Conservation (phyloP, 2,888 invertebrate species). For the Pammene aurita region DNA sequence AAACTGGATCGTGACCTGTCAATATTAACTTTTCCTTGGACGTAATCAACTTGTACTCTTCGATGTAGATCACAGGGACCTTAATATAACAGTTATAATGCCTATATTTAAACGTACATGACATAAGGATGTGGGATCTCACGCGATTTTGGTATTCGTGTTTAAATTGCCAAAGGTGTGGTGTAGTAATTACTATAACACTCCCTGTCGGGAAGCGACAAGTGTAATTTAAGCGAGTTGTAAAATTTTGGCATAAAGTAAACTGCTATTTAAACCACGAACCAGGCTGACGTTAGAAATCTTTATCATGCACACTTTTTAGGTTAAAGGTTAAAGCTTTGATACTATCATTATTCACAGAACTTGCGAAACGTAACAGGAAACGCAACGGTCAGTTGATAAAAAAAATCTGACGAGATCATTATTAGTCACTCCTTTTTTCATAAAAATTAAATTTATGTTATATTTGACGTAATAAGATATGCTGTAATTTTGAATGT, state of each 20-base stretch:
- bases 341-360: neutral
- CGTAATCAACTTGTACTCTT: constrained; percentile 22
- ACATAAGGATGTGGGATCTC: neutral
- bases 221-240: constrained; percentile 24
- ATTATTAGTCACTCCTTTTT: neutral
- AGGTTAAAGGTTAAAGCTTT: constrained; percentile 22
- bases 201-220: constrained; percentile 23
- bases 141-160: constrained; percentile 29
- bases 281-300: neutral
- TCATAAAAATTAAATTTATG: no score
- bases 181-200: constrained; percentile 33
- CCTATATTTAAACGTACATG: neutral
- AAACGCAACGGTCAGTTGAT: constrained; percentile 3
- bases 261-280: neutral
- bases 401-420: neutral
- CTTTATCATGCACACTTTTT: constrained; percentile 7
- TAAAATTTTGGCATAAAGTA: constrained; percentile 20
- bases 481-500: no score
- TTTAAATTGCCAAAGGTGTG: constrained; percentile 33
- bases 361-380: constrained; percentile 6
- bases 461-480: no score
- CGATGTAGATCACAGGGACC: neutral
- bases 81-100: constrained; percentile 2
- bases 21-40: constrained; percentile 48
- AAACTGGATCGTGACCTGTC: constrained; percentile 56